A percentile compares a stretch with the other conserved stretches of the same genome.
Evolutionary conservation across 2,797 vertebrate genomes (phyloP).

Genomic region (Varecia variegata): DNA sequence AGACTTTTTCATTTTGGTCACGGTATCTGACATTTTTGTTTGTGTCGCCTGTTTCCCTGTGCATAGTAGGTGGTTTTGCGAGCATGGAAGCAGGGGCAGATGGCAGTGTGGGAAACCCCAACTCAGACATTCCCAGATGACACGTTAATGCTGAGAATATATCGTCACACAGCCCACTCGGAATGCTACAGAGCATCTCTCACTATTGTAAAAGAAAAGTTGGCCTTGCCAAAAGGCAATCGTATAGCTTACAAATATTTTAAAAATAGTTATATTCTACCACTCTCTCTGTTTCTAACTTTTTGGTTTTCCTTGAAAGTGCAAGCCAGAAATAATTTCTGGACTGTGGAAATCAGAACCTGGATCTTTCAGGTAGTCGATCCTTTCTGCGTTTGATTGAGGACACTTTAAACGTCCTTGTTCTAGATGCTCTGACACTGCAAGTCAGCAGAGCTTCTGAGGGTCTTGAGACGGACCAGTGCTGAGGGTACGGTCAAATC

Average conservation of each 20-base stretch:
- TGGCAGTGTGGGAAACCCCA: constrained; percentile 76
- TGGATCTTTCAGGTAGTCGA: not conserved
- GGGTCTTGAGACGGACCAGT: not conserved
- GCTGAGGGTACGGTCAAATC: not conserved
- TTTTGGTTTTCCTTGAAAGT: constrained; percentile 47
- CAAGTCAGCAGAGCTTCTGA: not conserved
- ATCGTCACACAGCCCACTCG: constrained; percentile 72
- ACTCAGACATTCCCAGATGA: constrained; percentile 79
- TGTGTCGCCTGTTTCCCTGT: not conserved
- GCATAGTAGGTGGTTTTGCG: constrained; percentile 55
- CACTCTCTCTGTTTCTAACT: not conserved
- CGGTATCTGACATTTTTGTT: constrained; percentile 11
- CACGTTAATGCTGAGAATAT: constrained; percentile 77
- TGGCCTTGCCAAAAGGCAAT: constrained; percentile 26
- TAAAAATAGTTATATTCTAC: constrained; percentile 10
- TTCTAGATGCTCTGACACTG: not conserved
- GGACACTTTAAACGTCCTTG: not conserved
- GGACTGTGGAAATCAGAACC: constrained; percentile 9
- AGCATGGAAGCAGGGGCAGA: constrained; percentile 55
- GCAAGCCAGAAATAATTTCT: constrained; percentile 48
- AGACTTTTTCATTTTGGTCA: not conserved
- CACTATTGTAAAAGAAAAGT: constrained; percentile 53
- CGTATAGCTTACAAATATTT: constrained; percentile 39
- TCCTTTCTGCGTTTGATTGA: not conserved
- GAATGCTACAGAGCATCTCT: constrained; percentile 75